Evolutionary conservation across 2,797 vertebrate genomes (phyloP).

Genomic region (Siniperca obscura): DNA sequence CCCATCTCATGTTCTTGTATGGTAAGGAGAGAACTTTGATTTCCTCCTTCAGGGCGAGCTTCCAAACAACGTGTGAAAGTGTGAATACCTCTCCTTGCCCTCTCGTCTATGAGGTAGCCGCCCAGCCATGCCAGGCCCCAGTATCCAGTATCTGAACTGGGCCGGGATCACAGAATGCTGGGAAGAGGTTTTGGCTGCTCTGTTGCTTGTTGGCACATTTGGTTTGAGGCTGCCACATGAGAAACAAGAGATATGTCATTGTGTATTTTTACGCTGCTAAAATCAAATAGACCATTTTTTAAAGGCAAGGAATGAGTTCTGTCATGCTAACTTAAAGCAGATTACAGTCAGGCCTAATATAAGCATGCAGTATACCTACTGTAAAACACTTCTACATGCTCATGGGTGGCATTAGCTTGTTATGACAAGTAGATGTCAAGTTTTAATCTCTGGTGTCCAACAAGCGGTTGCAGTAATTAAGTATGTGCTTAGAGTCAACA

Average conservation of each 20-base stretch:
- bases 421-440: conserved; percentile 14
- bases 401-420: conserved; percentile 23
- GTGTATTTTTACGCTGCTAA: conserved; percentile 21
- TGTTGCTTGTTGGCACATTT: conserved; percentile 63
- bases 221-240: conserved; percentile 52
- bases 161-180: conserved; percentile 67
- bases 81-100: conserved; percentile 52
- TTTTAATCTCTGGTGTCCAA: conserved; percentile 22
- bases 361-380: not conserved
- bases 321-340: not conserved
- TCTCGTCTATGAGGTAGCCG: conserved; percentile 60
- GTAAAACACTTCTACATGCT: not conserved
- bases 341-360: conserved; percentile 3
- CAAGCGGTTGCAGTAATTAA: conserved; percentile 14
- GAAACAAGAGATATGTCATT: conserved; percentile 51
- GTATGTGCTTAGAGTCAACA: conserved; percentile 6
- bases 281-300: not conserved
- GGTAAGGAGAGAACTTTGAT: conserved; percentile 70
- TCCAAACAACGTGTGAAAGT: conserved; percentile 65
- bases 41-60: conserved; percentile 59
- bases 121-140: conserved; percentile 58
- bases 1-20: conserved; percentile 41
- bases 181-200: conserved; percentile 60
- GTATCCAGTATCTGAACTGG: conserved; percentile 76
- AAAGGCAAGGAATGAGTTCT: conserved; percentile 11